Base-by-base conservation (phyloP, 1,140 invertebrate genomes). In the Acromyrmex heyeri region DNA sequence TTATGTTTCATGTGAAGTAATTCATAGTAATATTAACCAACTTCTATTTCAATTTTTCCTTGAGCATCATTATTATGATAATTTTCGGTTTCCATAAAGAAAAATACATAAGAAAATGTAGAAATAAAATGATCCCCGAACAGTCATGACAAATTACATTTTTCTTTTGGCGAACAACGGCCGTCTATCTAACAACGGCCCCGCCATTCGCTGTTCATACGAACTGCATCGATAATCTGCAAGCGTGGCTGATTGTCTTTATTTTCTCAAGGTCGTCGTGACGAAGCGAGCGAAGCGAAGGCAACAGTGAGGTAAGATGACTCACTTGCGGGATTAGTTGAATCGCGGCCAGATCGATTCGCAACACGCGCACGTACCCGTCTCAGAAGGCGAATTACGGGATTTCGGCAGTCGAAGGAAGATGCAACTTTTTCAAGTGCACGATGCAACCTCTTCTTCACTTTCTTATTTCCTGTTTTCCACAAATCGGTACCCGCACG, bases 311-410 rank as follows among this genome's bases (percentile, higher is more conserved):
- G 69, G 57, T 53, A 87, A 90, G 59, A 90, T 91, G 89, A 91
- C 86, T 91, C 89, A 91, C 77, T 69, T 82, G 82, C 53, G 65
- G 76, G 76, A 90, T 90, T 90, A 88, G 88, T 44, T 50, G 89
- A 90, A 90, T 90, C 86, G 81, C 30, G 48, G 50, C 18, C 16
- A 64, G 27, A 90, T 90, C 88, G 89, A 90, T 90, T 61, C 57
- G 59, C 44, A 44, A 38, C 24, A 38, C 38, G 65, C 57, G 48
- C n/a, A 50, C n/a, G 14, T 34, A 44, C 24, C 30, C 59, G 48
- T 30, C n/a, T 55, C 48, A 53, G 55, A 10, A 53, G 75, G 87
- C 67, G 88, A 89, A 89, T 90, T 62, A 72, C 70, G 48, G 75
- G 55, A n/a, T 70, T 79, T 73, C 21, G 72, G 14, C 3, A 50